Evolutionary conservation across 2,113 vertebrate genomes (phyloP).

Genomic region (Miniopterus natalensis): DNA sequence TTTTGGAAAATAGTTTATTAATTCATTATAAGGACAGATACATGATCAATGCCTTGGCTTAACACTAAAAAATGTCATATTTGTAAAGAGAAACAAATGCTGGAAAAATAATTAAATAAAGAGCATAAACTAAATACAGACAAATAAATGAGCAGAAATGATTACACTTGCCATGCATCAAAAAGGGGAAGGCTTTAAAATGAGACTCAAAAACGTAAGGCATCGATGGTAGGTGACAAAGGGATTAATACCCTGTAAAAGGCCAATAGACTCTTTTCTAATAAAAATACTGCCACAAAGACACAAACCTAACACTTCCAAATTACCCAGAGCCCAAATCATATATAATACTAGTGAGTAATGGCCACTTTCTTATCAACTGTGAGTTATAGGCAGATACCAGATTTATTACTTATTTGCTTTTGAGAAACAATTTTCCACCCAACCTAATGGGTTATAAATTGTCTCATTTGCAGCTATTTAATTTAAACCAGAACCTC

Average conservation of each 20-base stretch:
- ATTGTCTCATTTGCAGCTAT: constrained; percentile 84
- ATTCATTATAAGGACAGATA: constrained; percentile 86
- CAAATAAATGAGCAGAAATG: constrained; percentile 82
- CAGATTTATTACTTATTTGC: constrained; percentile 83
- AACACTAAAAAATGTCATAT: constrained; percentile 89
- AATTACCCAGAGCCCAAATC: constrained; percentile 83
- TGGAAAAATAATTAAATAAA: constrained; percentile 87
- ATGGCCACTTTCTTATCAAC: constrained; percentile 78
- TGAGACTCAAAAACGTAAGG: constrained; percentile 80
- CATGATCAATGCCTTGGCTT: constrained; percentile 86
- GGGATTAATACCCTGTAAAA: constrained; percentile 84
- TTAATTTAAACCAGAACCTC: constrained; percentile 88
- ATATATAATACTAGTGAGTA: constrained; percentile 71
- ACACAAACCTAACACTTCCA: constrained; percentile 82
- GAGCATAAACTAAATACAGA: constrained; percentile 85
- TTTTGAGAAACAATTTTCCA: constrained; percentile 84
- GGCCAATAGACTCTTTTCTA: constrained; percentile 83
- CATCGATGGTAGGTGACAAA: constrained; percentile 79
- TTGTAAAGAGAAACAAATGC: constrained; percentile 82
- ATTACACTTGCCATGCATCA: constrained; percentile 83
- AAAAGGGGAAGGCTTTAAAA: constrained; percentile 78
- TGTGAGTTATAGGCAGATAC: constrained; percentile 80
- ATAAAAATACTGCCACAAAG: constrained; percentile 82
- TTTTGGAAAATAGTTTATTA: constrained; percentile 88
- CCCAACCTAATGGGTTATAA: constrained; percentile 84